Evolutionary conservation across 1,140 invertebrate species (phyloP).

Genomic region (Arctopsyche grandis): DNA sequence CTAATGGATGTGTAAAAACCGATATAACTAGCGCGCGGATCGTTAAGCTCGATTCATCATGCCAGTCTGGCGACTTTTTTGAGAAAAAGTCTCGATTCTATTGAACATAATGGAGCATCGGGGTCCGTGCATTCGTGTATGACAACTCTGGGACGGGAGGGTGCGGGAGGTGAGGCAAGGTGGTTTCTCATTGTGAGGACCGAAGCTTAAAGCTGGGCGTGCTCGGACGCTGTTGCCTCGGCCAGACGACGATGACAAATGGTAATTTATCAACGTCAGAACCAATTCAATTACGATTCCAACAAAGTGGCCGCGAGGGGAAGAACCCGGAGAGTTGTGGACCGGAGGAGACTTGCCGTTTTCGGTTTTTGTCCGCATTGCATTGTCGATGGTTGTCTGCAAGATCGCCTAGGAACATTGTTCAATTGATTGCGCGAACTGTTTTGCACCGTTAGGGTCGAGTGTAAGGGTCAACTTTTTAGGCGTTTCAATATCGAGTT

Average conservation of each 20-base stretch:
- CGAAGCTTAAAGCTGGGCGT: too few relatives aligned
- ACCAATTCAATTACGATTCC: conserved; percentile 55
- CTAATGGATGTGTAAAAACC: too few relatives aligned
- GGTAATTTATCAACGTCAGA: conserved; percentile 55
- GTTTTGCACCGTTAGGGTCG: conserved; percentile 18
- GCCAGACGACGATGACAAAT: conserved; percentile 52
- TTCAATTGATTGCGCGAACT: conserved; percentile 18
- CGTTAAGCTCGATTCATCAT: too few relatives aligned
- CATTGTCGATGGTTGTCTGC: conserved; percentile 22
- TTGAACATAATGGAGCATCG: too few relatives aligned
- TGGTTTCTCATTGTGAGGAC: too few relatives aligned
- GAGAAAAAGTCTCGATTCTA: too few relatives aligned
- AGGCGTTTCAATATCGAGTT: not conserved
- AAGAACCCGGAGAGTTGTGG: not conserved
- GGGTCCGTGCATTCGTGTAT: too few relatives aligned
- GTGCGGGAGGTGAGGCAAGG: too few relatives aligned
- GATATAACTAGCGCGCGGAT: too few relatives aligned
- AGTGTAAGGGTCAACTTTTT: not conserved
- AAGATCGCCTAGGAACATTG: not conserved
- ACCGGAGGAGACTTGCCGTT: not conserved
- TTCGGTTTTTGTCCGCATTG: conserved; percentile 6
- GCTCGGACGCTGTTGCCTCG: not conserved
- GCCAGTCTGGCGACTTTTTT: too few relatives aligned
- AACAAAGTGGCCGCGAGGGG: conserved; percentile 51
- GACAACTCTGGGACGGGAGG: too few relatives aligned